Percentiles rank a stretch among this genome's conserved stretches.
These are phyloP conservation scores for Montipora capitata DNA, from an alignment of 92 coral and sea anemone genomes.

Conservation along the genomic window DNA sequence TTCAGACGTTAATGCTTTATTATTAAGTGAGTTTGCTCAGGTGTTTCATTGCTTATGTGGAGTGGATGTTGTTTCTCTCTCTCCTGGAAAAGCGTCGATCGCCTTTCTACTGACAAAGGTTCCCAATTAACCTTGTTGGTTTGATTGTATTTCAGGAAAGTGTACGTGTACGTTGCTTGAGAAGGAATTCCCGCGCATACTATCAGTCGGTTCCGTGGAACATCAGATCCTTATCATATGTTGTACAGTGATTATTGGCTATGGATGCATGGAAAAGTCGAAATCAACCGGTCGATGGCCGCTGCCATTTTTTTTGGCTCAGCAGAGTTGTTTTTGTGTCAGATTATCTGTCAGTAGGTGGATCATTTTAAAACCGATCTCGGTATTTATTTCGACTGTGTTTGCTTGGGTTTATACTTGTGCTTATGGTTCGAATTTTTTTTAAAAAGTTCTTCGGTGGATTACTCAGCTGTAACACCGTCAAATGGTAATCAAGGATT, in stretches of 20 bases:
- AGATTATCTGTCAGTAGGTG: background rate
- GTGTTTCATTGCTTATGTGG: too few species aligned
- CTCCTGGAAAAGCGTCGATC: too few species aligned
- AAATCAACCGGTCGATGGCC: background rate
- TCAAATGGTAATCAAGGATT: background rate
- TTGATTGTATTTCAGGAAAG: conserved; percentile 70
- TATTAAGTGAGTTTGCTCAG: too few species aligned
- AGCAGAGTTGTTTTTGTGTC: background rate
- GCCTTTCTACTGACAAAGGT: too few species aligned
- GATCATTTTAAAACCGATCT: background rate
- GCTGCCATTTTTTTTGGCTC: background rate
- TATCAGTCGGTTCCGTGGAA: background rate
- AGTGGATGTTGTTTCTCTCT: too few species aligned
- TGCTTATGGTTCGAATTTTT: background rate
- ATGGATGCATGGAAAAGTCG: background rate
- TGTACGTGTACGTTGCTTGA: conserved; percentile 87
- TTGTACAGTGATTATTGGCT: background rate
- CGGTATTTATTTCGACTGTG: background rate
- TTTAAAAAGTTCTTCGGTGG: background rate
- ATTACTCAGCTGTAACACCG: background rate
- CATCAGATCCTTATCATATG: background rate
- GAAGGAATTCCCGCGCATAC: background rate
- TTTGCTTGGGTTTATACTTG: background rate
- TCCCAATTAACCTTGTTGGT: background rate
- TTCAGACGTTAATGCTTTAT: too few species aligned